Base-by-base conservation (phyloP, 1,140 invertebrate species). In the Paralvinella palmiformis region DNA sequence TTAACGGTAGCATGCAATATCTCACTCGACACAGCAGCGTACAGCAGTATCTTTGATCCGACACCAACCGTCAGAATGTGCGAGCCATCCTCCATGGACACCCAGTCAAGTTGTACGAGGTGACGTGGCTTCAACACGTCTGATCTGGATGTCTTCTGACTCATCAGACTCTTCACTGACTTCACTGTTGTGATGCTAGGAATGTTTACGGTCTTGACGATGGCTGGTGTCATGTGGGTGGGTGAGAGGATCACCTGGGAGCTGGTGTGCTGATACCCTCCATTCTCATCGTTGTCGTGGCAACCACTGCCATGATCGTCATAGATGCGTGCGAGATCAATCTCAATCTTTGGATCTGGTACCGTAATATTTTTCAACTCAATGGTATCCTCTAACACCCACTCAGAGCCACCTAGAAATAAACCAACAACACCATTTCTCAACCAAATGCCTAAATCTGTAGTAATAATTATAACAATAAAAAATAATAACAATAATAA, bases 21-120 rank as follows among this genome's bases (percentile, higher is more conserved):
- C 67, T 83, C 79, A 61, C 75, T 72, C 2, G 78, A 81, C 22
- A 82, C 80, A 48, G 82, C 82, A 2, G 78, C 72, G 69, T 81
- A 84, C 60, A 83, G 75, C 27, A 79, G 73, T 53, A 85, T 79
- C 78, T 96, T 94, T 56, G 92, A 93, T 1, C 94, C 94, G 53
- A 98, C 91, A 0, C 90, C 94, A 0, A 98, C 93, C 0, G 96
- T 98, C 6, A 99, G 81, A 69, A 99, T 94, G 80, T 99, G 96
- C 0, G 93, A 94, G 2, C 96, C 96, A 81, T 99, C 96, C 77
- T 99, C 96, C 69, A 96, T 96, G 0, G 95, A 97, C 2, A 98
- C 95, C 96, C 96, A 99, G 81, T 98, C 96, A 33, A 99, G 79
- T 74, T 96, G 93, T 1, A 98, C 92, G 22, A 84, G 70, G 59